These are phyloP conservation scores for Lithophane semibrunnea DNA, from an alignment of 2,888 invertebrate genomes.

Conservation along the genomic window DNA sequence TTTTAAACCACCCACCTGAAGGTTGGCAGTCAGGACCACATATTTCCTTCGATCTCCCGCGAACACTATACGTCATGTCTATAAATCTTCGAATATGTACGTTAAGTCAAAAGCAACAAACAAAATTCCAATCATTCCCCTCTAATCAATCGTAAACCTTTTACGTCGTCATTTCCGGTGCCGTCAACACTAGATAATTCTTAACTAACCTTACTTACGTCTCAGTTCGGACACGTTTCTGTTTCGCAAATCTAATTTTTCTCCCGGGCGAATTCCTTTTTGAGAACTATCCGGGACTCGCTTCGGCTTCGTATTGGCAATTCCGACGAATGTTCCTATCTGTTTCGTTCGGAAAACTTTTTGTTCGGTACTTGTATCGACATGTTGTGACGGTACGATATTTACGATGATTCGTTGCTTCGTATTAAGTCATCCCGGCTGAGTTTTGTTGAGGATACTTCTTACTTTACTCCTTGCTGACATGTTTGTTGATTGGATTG, in stretches of 20 bases:
- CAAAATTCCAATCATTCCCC: conserved; percentile 53
- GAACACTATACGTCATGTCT: not conserved
- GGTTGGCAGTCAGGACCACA: not conserved
- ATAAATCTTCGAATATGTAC: conserved; percentile 1
- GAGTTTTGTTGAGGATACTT: conserved; percentile 14
- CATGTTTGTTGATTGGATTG: conserved; percentile 3
- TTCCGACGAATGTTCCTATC: conserved; percentile 73
- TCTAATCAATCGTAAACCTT: conserved; percentile 64
- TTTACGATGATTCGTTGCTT: conserved; percentile 58
- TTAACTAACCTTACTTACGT: conserved; percentile 67
- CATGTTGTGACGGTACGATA: conserved; percentile 52
- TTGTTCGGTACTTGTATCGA: conserved; percentile 56
- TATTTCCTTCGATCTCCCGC: not conserved
- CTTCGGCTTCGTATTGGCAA: conserved; percentile 82
- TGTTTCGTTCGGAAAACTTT: conserved; percentile 65
- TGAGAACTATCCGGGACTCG: conserved; percentile 82
- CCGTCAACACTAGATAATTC: conserved; percentile 65
- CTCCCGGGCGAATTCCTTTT: conserved; percentile 83
- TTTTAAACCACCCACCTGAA: not conserved
- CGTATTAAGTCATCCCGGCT: conserved; percentile 39
- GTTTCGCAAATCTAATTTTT: conserved; percentile 89
- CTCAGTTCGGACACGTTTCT: conserved; percentile 81
- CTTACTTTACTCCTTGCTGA: not conserved
- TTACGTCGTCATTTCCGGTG: conserved; percentile 60
- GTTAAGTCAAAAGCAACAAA: conserved; percentile 32